Evolutionary conservation across 2,797 vertebrate genomes (phyloP).

Genomic region (Linurgus olivaceus): DNA sequence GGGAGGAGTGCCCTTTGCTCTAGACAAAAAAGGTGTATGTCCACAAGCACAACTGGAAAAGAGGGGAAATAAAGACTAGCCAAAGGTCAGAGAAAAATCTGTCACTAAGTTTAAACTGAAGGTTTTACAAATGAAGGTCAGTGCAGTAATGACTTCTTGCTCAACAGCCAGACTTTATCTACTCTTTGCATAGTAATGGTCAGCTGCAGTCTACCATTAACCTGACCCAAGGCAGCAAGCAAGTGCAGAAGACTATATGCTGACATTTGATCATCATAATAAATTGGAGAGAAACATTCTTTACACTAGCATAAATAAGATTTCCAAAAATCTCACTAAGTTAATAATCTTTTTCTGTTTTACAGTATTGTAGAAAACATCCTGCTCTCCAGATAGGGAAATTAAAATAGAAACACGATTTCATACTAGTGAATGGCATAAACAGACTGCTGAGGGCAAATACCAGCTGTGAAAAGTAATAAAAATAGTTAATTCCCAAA

Average conservation of each 20-base stretch:
- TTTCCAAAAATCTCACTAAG: background rate
- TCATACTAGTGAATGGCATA: background rate
- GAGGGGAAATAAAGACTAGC: background rate
- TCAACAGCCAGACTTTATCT: background rate
- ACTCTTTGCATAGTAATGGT: background rate
- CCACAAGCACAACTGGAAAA: background rate
- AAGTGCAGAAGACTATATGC: background rate
- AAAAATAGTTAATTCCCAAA: background rate
- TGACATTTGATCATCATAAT: background rate
- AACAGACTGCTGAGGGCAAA: slow-evolving; percentile 40
- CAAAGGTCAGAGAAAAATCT: background rate
- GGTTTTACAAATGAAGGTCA: background rate
- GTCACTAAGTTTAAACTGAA: background rate
- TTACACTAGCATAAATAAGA: background rate
- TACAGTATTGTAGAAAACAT: background rate
- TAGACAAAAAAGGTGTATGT: background rate
- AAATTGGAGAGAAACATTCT: background rate
- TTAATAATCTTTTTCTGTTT: background rate
- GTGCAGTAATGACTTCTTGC: background rate
- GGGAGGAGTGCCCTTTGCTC: background rate
- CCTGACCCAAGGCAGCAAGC: background rate
- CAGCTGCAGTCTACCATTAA: background rate
- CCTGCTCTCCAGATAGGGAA: background rate
- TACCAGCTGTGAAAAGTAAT: background rate
- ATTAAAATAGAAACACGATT: slow-evolving; percentile 11